Conservation (phyloP, 2,888 invertebrate genomes). For the Acanthosepion lycidas region DNA sequence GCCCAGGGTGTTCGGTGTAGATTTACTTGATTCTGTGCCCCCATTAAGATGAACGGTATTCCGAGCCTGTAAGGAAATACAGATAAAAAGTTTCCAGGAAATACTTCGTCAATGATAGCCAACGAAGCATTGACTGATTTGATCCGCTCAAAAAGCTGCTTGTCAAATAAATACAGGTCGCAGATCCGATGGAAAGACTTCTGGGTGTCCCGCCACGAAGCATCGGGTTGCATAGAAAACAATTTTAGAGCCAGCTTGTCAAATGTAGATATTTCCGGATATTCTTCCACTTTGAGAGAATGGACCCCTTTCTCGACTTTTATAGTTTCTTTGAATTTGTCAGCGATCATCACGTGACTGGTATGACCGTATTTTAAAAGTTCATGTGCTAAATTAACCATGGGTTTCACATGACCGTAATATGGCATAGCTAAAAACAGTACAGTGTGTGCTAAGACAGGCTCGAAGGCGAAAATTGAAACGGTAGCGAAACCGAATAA, state of each 20-base stretch:
- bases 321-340: not conserved
- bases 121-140: conserved; percentile 24
- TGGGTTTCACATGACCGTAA: not conserved
- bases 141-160: not conserved
- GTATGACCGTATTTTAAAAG: not conserved
- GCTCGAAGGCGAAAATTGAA: not conserved
- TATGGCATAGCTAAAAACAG: not conserved
- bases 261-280: not conserved
- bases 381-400: not conserved
- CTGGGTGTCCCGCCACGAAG: not conserved
- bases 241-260: not conserved
- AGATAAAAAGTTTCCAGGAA: not conserved
- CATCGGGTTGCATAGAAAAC: not conserved
- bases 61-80: conserved; percentile 8
- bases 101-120: conserved; percentile 24
- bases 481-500: not conserved
- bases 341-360: conserved; percentile 23
- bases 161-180: not conserved
- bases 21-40: not conserved
- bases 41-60: conserved; percentile 35
- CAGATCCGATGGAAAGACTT: not conserved
- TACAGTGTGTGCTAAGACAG: not conserved
- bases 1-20: not conserved
- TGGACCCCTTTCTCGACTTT: not conserved
- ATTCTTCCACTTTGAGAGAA: not conserved